Evolutionary conservation across 1,140 invertebrate genomes (phyloP).

Genomic region (Papilio helenus): DNA sequence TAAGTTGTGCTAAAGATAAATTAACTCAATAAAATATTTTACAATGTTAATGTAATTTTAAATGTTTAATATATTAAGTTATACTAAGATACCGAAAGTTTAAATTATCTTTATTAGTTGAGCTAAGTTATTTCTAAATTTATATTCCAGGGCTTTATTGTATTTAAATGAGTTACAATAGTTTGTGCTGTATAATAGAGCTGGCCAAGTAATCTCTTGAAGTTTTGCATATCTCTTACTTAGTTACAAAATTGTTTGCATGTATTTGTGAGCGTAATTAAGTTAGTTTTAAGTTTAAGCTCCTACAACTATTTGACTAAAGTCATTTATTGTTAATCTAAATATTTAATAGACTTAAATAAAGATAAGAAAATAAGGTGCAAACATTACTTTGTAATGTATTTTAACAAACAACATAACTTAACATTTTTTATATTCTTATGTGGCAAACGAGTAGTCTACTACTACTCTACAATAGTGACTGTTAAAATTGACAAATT

Average conservation of each 20-base stretch:
- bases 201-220: conserved; percentile 13
- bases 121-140: conserved; percentile 1
- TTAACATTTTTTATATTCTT: too few species aligned
- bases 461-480: too few species aligned
- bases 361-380: too few species aligned
- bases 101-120: conserved; percentile 3
- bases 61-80: neutral
- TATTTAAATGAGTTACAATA: conserved; percentile 28
- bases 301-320: neutral
- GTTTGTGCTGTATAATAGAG: neutral
- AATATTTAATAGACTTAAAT: neutral
- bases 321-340: neutral
- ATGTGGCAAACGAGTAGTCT: too few species aligned
- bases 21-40: neutral
- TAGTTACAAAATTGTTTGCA: conserved; percentile 18
- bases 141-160: neutral
- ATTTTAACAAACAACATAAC: too few species aligned
- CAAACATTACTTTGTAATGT: neutral
- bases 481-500: too few species aligned
- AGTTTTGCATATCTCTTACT: conserved; percentile 15
- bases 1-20: neutral
- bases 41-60: conserved; percentile 4
- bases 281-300: neutral
- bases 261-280: neutral
- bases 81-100: neutral